Evolutionary conservation across 92 coral and sea anemone genomes (phyloP).

Genomic region (Virgularia gustaviana): DNA sequence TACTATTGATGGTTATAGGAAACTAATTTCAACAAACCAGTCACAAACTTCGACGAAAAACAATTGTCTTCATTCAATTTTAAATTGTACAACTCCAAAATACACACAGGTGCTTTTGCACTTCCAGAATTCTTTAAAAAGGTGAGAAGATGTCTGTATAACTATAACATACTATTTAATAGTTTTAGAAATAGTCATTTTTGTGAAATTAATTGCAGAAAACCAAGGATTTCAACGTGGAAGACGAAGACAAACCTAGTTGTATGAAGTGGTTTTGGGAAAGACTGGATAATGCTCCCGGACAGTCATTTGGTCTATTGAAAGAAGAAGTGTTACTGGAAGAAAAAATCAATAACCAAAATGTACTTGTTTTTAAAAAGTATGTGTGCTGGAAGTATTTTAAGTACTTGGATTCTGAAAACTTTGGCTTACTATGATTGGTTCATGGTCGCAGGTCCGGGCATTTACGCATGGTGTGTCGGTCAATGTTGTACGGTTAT

Average conservation of each 20-base stretch:
- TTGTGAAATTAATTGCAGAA: neutral
- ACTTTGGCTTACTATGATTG: neutral
- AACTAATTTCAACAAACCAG: conserved; percentile 69
- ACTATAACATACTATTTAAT: neutral
- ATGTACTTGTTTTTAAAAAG: conserved; percentile 26
- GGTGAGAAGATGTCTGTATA: too few relatives aligned
- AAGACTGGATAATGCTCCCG: conserved; percentile 20
- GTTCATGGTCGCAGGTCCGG: neutral
- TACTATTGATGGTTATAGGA: conserved; percentile 41
- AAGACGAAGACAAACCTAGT: neutral
- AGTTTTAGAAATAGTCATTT: neutral
- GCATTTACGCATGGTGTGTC: neutral
- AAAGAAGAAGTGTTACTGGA: conserved; percentile 5
- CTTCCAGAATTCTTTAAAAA: conserved; percentile 84
- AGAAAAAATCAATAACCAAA: conserved; percentile 1
- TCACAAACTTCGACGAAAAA: conserved; percentile 57
- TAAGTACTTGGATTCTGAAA: neutral
- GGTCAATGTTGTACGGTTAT: too few relatives aligned
- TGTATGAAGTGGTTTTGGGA: conserved; percentile 24
- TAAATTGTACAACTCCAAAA: conserved; percentile 67
- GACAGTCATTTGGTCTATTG: conserved; percentile 29
- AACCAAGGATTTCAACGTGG: neutral
- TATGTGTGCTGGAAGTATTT: neutral
- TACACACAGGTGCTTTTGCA: conserved; percentile 81
- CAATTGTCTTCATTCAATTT: conserved; percentile 37